Conservation (phyloP, 2,113 vertebrate genomes). For the Oreotrochilus melanogaster region DNA sequence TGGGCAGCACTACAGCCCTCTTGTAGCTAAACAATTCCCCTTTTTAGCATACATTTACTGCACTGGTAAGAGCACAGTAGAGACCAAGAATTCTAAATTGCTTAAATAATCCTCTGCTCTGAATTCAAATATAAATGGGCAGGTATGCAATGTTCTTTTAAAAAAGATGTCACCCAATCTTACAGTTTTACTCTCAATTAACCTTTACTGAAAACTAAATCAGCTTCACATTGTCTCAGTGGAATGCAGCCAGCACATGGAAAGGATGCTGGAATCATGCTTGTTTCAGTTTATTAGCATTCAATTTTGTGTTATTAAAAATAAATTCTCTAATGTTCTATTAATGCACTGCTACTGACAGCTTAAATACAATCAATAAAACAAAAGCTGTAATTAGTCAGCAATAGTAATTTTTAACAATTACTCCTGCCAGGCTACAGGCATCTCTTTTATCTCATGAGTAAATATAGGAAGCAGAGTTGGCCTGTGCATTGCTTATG, state of each 20-base stretch:
- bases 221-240: background rate
- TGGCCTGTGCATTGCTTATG: background rate
- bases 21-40: background rate
- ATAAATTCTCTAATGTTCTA: background rate
- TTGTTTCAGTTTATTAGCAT: background rate
- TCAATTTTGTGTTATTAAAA: slow-evolving; percentile 31
- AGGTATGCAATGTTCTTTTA: background rate
- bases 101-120: background rate
- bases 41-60: background rate
- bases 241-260: background rate
- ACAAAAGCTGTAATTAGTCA: slow-evolving; percentile 3
- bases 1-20: background rate
- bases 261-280: background rate
- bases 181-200: background rate
- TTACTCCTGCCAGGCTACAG: background rate
- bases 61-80: background rate
- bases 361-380: slow-evolving; percentile 13
- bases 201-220: slow-evolving; percentile 31
- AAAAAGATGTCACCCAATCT: background rate
- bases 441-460: background rate
- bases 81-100: background rate
- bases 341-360: background rate
- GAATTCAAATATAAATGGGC: background rate
- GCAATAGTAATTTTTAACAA: background rate
- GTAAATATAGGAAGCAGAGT: background rate